phyloP scores from a whole-genome alignment of 2,797 vertebrate species.

The Crenuchus spilurus region DNA sequence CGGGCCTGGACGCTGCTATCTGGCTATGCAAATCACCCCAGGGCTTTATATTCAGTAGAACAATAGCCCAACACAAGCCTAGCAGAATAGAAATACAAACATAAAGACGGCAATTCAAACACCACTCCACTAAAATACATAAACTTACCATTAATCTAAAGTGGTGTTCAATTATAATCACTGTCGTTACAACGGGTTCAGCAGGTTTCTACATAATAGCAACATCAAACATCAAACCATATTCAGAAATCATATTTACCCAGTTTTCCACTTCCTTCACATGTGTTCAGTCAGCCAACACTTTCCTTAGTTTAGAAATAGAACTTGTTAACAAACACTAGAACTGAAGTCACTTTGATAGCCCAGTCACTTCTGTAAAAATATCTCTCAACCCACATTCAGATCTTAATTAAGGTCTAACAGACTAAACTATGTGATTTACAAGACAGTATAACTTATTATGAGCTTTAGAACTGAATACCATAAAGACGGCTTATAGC shows the following conservation, averaged over 20 bases:
- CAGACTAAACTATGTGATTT: too few relatives aligned
- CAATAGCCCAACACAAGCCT: slow-evolving; percentile 45
- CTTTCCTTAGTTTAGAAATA: too few relatives aligned
- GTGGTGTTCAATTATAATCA: slow-evolving; percentile 1
- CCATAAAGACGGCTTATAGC: too few relatives aligned
- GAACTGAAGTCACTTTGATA: too few relatives aligned
- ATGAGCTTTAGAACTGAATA: too few relatives aligned
- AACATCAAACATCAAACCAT: neutral
- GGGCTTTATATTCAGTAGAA: slow-evolving; percentile 36
- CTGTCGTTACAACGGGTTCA: neutral
- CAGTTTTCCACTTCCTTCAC: neutral
- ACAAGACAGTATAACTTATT: too few relatives aligned
- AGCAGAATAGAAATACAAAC: slow-evolving; percentile 40
- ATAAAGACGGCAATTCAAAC: slow-evolving; percentile 8
- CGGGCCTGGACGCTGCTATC: slow-evolving; percentile 16
- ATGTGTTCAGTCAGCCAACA: neutral
- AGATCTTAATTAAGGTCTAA: too few relatives aligned
- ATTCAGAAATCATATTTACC: neutral
- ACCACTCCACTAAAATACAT: slow-evolving; percentile 17
- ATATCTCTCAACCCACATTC: too few relatives aligned
- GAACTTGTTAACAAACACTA: too few relatives aligned
- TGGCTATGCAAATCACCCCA: slow-evolving; percentile 55
- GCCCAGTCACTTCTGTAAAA: too few relatives aligned
- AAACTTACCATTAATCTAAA: slow-evolving; percentile 5
- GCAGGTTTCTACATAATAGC: neutral